Conservation (phyloP, 2,113 vertebrate species). For the Leiothrix lutea region DNA sequence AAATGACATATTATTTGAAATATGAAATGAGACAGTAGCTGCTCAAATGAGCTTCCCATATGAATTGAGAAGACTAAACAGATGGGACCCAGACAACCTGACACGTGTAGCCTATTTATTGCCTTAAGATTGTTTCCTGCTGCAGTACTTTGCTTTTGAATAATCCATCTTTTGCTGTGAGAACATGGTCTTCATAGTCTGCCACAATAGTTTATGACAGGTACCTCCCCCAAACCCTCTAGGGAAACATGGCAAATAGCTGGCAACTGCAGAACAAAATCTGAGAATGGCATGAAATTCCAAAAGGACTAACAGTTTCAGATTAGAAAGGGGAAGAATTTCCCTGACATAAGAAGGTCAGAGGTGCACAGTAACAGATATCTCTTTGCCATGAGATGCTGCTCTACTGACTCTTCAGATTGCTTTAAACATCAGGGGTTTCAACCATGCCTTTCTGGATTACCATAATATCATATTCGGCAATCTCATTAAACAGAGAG, state of each 20-base stretch:
- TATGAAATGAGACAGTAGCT: neutral
- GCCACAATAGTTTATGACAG: neutral
- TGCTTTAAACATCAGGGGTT: neutral
- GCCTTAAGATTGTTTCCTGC: neutral
- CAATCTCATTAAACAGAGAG: neutral
- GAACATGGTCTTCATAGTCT: neutral
- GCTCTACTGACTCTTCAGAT: neutral
- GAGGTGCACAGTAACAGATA: neutral
- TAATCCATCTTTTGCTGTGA: neutral
- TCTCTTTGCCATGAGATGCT: neutral
- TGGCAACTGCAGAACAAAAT: neutral
- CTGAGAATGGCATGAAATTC: neutral
- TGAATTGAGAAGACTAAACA: neutral
- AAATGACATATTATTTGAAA: neutral
- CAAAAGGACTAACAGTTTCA: neutral
- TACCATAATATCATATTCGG: neutral
- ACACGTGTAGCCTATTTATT: neutral
- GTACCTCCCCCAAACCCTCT: neutral
- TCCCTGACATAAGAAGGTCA: neutral
- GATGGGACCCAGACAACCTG: neutral
- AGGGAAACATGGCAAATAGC: neutral
- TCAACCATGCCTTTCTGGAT: neutral
- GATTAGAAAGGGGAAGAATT: neutral
- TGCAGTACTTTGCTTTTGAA: neutral
- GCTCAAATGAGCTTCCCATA: neutral